phyloP scores from a whole-genome alignment of 2,113 vertebrate genomes.

The Pantherophis guttatus region DNA sequence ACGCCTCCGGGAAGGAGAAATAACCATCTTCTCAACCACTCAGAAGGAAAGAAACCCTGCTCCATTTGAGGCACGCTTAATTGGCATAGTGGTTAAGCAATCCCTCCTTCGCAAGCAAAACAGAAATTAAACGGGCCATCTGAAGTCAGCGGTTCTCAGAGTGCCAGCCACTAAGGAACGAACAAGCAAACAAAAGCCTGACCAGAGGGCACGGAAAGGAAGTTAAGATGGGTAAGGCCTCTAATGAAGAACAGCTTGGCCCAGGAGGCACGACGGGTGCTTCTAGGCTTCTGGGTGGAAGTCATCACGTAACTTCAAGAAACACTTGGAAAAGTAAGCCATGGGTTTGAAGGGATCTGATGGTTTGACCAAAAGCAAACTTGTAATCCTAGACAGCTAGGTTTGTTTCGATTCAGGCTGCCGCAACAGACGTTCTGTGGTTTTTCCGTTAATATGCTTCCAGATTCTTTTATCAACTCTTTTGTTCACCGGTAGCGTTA shows the following conservation, averaged over 20 bases:
- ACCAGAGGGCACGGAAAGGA: background rate
- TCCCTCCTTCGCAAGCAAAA: background rate
- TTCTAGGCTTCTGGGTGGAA: background rate
- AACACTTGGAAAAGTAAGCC: background rate
- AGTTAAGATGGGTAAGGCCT: background rate
- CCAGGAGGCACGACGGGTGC: background rate
- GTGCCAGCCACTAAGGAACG: background rate
- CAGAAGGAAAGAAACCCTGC: background rate
- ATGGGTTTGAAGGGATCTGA: background rate
- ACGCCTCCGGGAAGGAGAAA: background rate
- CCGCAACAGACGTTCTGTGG: rapidly evolving
- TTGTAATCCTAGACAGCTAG: background rate
- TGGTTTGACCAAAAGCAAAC: background rate
- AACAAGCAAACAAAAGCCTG: background rate
- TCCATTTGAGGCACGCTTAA: background rate
- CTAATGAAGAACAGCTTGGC: background rate
- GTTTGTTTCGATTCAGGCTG: background rate
- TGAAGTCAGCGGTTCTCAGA: background rate
- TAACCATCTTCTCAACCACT: background rate
- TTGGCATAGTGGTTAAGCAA: conserved; percentile 4
- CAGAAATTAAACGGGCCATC: background rate
- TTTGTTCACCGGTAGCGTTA: too few species aligned
- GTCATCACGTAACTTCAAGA: too few species aligned
- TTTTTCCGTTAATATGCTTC: too few species aligned
- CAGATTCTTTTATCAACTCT: background rate